A percentile compares a stretch with the other conserved stretches of the same genome.
These are phyloP conservation scores for Linyphia triangularis DNA, from an alignment of 2,888 invertebrate species.

Conservation along the genomic window DNA sequence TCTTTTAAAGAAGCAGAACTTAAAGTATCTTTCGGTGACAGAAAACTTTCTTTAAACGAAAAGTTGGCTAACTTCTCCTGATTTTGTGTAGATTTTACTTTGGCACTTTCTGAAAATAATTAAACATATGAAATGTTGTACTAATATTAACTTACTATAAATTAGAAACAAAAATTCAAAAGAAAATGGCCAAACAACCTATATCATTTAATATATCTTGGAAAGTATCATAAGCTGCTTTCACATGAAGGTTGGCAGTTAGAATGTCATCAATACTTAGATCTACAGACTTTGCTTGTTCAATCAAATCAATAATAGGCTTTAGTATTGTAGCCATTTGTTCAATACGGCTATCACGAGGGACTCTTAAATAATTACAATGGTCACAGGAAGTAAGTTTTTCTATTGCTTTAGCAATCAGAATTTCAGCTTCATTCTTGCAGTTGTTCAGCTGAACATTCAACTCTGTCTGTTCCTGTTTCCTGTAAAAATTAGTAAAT, in stretches of 20 bases:
- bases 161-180: not conserved
- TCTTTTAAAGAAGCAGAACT: not conserved
- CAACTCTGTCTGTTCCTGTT: constrained; percentile 50
- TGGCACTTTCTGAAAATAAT: constrained; percentile 57
- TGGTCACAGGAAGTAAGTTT: constrained; percentile 48
- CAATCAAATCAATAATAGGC: constrained; percentile 2
- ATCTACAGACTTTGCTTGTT: constrained; percentile 12
- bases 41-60: constrained; percentile 29
- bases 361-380: constrained; percentile 18
- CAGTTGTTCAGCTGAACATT: constrained; percentile 43
- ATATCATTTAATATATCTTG: constrained; percentile 57
- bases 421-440: constrained; percentile 34
- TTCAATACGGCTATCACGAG: constrained; percentile 13
- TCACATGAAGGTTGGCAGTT: constrained; percentile 43
- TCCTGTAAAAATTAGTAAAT: constrained; percentile 8
- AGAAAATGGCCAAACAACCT: constrained; percentile 42
- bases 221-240: constrained; percentile 33
- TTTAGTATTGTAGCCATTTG: constrained; percentile 20
- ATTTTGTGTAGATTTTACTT: constrained; percentile 23
- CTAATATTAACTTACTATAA: not conserved
- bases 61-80: not conserved
- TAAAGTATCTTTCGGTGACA: not conserved
- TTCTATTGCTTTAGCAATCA: constrained; percentile 38
- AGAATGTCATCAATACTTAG: constrained; percentile 62
- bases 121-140: not conserved